Percentiles rank a stretch among this genome's conserved stretches.
phyloP scores from a whole-genome alignment of 2,797 vertebrate genomes.

The Margarornis squamiger region DNA sequence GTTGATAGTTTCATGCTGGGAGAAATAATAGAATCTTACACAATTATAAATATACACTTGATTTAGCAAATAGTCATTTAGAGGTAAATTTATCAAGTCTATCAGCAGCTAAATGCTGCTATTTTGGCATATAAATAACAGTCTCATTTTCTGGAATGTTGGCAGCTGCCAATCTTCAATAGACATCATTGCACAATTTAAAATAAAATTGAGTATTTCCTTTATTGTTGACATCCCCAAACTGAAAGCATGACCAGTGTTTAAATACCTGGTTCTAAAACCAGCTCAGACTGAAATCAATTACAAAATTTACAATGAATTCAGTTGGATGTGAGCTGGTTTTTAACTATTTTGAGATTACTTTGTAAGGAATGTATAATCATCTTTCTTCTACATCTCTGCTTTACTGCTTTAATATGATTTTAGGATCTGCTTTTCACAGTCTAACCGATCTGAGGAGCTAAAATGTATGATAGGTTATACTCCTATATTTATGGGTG shows the following conservation, averaged over 20 bases:
- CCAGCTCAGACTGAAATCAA: background rate
- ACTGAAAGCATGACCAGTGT: background rate
- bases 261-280: background rate
- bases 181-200: background rate
- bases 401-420: background rate
- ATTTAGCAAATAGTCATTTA: conserved; percentile 21
- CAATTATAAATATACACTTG: background rate
- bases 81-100: background rate
- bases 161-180: background rate
- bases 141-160: conserved; percentile 9
- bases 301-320: background rate
- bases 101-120: background rate
- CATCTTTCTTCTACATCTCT: background rate
- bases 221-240: background rate
- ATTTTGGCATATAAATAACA: conserved; percentile 9
- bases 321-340: background rate
- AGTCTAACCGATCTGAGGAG: background rate
- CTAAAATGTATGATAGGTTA: background rate
- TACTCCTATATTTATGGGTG: background rate
- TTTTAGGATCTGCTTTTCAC: background rate
- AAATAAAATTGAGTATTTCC: background rate
- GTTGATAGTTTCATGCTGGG: background rate
- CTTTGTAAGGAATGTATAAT: background rate
- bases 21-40: background rate
- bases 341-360: background rate